Base-by-base conservation (phyloP, 2,113 vertebrate genomes). In the Nibea albiflora region DNA sequence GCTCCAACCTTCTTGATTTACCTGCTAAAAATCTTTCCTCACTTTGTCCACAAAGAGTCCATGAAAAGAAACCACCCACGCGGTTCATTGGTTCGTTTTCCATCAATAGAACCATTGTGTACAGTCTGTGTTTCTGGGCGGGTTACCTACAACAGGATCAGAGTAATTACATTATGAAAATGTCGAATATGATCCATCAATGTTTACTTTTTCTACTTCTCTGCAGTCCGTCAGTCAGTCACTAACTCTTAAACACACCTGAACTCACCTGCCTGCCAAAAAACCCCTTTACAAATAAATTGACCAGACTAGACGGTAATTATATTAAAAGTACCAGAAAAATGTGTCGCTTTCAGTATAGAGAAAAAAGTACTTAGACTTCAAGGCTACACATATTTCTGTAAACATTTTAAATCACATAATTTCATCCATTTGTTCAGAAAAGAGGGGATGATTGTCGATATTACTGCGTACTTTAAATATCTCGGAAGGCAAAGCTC, bases 201-300 rank as follows among this genome's bases (percentile, higher is more conserved):
- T 68, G 63, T 85, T 83, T 67, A 84, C 58, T 47, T 79, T 58
- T 66, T 80, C 58, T 73, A 2, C 56, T 14, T 63, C 22, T 61
- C 60, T 84, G 81, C 53, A 66, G 75, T 64, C 73, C 35, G 35
- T 39, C 44, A 46, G 73, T 90, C 67, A 83, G 52, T 81, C 83
- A 83, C 22, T 71, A 80, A 11, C 69, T 81, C 57, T 47, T 22
- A 22, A 62, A 56, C 57, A 76, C 44, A 64, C 76, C 15, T 50
- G 28, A 52, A 66, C 54, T 26, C 4, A 42, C 42, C 39, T 35
- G 47, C n/a, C 49, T 56, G 61, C 54, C 68, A 73, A 64, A 56
- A 68, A 47, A 39, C 35, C 12, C 3, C 15, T 66, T 44, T 22
- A 73, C 2, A 20, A 44, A 64, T 50, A 19, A 12, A 72, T 57